Evolutionary conservation across 2,113 vertebrate species (phyloP).

Genomic region (Saimiri boliviensis): DNA sequence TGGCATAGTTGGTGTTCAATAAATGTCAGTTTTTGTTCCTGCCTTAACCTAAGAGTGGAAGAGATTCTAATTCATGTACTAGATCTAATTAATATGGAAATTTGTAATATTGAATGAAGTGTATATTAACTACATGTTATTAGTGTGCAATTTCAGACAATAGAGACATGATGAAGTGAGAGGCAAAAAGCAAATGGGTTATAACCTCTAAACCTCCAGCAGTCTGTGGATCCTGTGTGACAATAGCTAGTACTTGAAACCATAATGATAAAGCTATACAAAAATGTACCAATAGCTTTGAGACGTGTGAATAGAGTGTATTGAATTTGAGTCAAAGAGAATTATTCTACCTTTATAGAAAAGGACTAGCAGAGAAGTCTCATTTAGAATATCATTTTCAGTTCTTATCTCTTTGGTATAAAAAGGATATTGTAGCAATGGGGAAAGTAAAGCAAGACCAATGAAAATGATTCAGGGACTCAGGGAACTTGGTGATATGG

Average conservation of each 20-base stretch:
- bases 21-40: background rate
- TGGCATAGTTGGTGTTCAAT: background rate
- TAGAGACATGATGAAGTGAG: background rate
- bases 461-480: slow-evolving; percentile 39
- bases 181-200: background rate
- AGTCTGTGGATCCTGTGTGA: background rate
- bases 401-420: slow-evolving; percentile 60
- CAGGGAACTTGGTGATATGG: background rate
- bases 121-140: background rate
- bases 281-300: slow-evolving; percentile 57
- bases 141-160: background rate
- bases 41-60: background rate
- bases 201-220: background rate
- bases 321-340: slow-evolving; percentile 68
- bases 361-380: slow-evolving; percentile 44
- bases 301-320: slow-evolving; percentile 65
- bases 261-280: slow-evolving; percentile 45
- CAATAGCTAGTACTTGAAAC: slow-evolving; percentile 45
- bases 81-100: slow-evolving; percentile 10
- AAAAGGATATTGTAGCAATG: slow-evolving; percentile 46
- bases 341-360: slow-evolving; percentile 50
- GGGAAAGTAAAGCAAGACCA: slow-evolving; percentile 46
- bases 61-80: background rate
- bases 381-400: slow-evolving; percentile 61
- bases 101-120: background rate